Base-by-base conservation (phyloP, 2,888 invertebrate species). In the Trissonchulus latispiculum region DNA sequence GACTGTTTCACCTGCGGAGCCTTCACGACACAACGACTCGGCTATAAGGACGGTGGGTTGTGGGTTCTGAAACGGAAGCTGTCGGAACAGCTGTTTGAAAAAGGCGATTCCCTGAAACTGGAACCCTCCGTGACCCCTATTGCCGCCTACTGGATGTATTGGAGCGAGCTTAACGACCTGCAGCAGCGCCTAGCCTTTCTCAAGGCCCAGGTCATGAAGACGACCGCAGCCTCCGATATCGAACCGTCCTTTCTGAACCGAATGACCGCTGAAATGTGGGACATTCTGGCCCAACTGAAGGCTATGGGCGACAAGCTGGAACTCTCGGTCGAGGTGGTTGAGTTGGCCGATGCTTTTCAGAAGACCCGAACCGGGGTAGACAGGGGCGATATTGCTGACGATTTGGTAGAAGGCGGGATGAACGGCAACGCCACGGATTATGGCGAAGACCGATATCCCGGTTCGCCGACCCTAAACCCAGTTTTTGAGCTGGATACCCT, bases 1-100 rank as follows among this genome's bases (percentile, higher is more conserved):
- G 74, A 74, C 62, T 67, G 3, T 23, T 23, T 74, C 18, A 74
- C 74, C n/a, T 66, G 74, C 59, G 74, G 74, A 1, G 15, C 59
- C 15, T 72, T 36, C 15, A 62, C 72, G 28, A 68, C 72, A 1
- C 36, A 59, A 2, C 18, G 36, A 15, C n/a, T 74, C 2, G 72
- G 74, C 1, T 74, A 48, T 68, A 36, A 1, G 18, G 18, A 37
- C 8, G 74, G 74, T 3, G 74, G 74, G 8, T n/a, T 29, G 32
- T 35, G 18, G 33, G 36, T 23, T 3, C 23, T 66, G 18, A 1
- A 29, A 3, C 28, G 48, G 33, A 32, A 29, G 33, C 33, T 67
- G 68, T n/a, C 28, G 31, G 66, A 28, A 15, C 3, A 32, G 15
- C 15, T 33, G 2, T 31, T 2, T 31, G 68, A 68, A 33, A 68